phyloP scores from a whole-genome alignment of 1,140 invertebrate genomes.

The Nebria ingens region DNA sequence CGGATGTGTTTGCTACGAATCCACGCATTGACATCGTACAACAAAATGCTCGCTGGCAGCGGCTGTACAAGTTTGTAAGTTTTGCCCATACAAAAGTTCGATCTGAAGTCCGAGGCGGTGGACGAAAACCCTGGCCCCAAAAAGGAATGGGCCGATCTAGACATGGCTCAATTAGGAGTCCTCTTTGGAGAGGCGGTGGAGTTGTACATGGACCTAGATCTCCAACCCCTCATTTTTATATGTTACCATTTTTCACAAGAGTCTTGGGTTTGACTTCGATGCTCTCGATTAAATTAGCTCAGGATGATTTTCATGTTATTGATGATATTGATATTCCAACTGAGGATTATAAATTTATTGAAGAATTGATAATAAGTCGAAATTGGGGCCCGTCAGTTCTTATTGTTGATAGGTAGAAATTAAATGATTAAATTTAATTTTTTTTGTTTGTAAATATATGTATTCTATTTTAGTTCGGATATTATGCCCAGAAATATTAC shows the following conservation, averaged over 20 bases:
- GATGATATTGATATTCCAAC: constrained; percentile 76
- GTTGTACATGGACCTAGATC: constrained; percentile 78
- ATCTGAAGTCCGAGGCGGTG: constrained; percentile 79
- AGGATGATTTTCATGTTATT: constrained; percentile 91
- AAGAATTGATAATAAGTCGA: constrained; percentile 68
- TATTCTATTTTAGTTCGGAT: constrained; percentile 57
- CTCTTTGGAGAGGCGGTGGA: constrained; percentile 73
- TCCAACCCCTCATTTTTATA: constrained; percentile 82
- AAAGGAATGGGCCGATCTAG: constrained; percentile 80
- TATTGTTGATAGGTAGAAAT: constrained; percentile 76
- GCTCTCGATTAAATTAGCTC: constrained; percentile 83
- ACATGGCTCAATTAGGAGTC: constrained; percentile 84
- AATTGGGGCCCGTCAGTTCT: constrained; percentile 94
- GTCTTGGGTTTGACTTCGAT: constrained; percentile 70
- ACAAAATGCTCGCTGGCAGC: constrained; percentile 84
- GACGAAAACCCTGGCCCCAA: constrained; percentile 89
- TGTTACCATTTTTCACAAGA: constrained; percentile 70
- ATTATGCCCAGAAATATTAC: constrained; percentile 80
- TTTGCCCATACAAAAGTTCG: constrained; percentile 62
- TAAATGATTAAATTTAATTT: constrained; percentile 15
- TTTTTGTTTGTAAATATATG: constrained; percentile 15
- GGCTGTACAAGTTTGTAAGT: constrained; percentile 65
- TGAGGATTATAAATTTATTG: constrained; percentile 67
- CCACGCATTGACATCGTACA: constrained; percentile 85
- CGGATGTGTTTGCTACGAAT: constrained; percentile 68